A percentile compares a stretch with the other conserved stretches of the same genome.
Evolutionary conservation across 2,888 invertebrate genomes (phyloP).

Genomic region (Sesia bembeciformis): DNA sequence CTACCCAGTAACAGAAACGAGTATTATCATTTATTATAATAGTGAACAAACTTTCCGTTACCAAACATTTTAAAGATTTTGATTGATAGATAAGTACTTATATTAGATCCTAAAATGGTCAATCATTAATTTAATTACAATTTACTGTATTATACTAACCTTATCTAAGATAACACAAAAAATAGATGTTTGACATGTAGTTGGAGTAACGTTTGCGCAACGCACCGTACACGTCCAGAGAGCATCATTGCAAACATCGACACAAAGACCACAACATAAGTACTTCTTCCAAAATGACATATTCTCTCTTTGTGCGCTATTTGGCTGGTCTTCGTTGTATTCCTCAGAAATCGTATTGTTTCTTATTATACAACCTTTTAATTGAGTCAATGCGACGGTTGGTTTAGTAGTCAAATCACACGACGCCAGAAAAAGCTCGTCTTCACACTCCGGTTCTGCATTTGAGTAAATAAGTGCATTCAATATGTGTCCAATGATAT

Average conservation of each 20-base stretch:
- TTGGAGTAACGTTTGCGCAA: constrained; percentile 42
- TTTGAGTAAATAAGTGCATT: background rate
- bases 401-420: constrained; percentile 41
- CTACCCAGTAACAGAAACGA: constrained; percentile 19
- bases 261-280: constrained; percentile 33
- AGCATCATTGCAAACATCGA: constrained; percentile 22
- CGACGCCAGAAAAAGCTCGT: constrained; percentile 43
- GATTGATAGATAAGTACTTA: too few relatives aligned
- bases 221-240: constrained; percentile 53
- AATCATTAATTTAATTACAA: too few relatives aligned
- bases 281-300: constrained; percentile 32
- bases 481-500: background rate
- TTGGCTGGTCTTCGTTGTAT: constrained; percentile 9
- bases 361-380: constrained; percentile 42
- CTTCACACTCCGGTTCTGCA: constrained; percentile 22
- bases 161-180: constrained; percentile 38
- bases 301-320: background rate
- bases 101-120: too few relatives aligned
- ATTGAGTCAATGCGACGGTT: constrained; percentile 18
- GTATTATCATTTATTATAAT: background rate
- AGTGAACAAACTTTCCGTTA: background rate
- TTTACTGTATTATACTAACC: constrained; percentile 29
- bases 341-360: constrained; percentile 24
- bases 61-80: too few relatives aligned
- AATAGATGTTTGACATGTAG: constrained; percentile 25